Conservation (phyloP, 2,797 vertebrate species). For the Psittacula derbiana region DNA sequence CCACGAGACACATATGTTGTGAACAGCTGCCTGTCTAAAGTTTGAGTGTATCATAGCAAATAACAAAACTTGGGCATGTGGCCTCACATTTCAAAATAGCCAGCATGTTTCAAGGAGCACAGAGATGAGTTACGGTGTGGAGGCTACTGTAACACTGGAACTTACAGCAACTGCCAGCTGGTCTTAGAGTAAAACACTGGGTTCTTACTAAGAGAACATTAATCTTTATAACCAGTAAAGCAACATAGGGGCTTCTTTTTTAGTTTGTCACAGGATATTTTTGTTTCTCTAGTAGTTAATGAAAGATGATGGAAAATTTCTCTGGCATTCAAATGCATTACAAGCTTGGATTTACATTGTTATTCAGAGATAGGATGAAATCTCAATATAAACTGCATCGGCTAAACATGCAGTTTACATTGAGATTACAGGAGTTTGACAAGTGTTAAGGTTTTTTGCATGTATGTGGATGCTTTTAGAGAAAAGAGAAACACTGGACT, state of each 20-base stretch:
- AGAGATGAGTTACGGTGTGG: not conserved
- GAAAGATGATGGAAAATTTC: not conserved
- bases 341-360: not conserved
- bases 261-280: not conserved
- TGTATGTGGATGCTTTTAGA: not conserved
- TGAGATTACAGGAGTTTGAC: not conserved
- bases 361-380: not conserved
- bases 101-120: fast-evolving
- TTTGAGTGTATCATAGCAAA: not conserved
- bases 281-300: not conserved
- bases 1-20: not conserved
- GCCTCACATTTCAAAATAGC: not conserved
- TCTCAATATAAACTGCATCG: not conserved
- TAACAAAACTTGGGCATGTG: not conserved
- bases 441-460: not conserved
- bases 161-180: not conserved
- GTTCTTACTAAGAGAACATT: not conserved
- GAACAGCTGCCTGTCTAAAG: not conserved
- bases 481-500: not conserved
- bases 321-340: not conserved
- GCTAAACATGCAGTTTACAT: not conserved
- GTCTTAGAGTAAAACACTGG: not conserved
- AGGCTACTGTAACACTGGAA: not conserved
- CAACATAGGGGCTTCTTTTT: fast-evolving
- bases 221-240: not conserved